Evolutionary conservation across 2,797 vertebrate species (phyloP).

Genomic region (Chelidonichthys spinosus): DNA sequence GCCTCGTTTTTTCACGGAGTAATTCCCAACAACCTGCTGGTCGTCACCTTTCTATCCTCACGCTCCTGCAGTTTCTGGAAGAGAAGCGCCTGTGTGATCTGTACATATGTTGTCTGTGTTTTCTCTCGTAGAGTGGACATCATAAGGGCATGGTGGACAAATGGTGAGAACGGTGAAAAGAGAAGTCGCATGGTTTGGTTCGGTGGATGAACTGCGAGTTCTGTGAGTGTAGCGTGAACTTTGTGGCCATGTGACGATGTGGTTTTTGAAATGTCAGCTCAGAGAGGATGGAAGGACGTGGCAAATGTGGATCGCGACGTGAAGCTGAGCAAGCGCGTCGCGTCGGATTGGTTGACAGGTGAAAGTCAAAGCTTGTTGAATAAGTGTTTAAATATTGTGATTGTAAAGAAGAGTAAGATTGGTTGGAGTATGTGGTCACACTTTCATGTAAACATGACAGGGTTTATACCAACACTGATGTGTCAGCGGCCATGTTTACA

Average conservation of each 20-base stretch:
- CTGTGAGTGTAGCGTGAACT: constrained; percentile 30
- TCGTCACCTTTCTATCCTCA: constrained; percentile 17
- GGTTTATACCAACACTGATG: constrained; percentile 30
- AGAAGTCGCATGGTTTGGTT: constrained; percentile 35
- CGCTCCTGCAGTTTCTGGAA: constrained; percentile 11
- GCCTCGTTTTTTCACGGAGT: background rate
- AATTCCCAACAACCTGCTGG: constrained; percentile 16
- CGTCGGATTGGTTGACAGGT: constrained; percentile 14
- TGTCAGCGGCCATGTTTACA: constrained; percentile 60
- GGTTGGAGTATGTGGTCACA: constrained; percentile 29
- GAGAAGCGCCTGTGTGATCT: constrained; percentile 25
- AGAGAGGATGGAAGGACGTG: constrained; percentile 15
- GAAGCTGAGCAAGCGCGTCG: constrained; percentile 26
- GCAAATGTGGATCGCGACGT: constrained; percentile 33
- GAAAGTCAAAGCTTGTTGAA: constrained; percentile 28
- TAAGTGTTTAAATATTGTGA: constrained; percentile 34
- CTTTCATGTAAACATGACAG: constrained; percentile 19
- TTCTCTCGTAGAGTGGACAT: background rate
- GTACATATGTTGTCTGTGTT: background rate
- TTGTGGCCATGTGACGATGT: constrained; percentile 47
- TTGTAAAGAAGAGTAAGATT: constrained; percentile 24
- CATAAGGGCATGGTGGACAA: background rate
- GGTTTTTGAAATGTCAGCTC: constrained; percentile 38
- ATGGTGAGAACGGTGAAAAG: constrained; percentile 10
- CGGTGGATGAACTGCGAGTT: background rate